Evolutionary conservation across 2,113 vertebrate genomes (phyloP).

Genomic region (Nanorana parkeri): DNA sequence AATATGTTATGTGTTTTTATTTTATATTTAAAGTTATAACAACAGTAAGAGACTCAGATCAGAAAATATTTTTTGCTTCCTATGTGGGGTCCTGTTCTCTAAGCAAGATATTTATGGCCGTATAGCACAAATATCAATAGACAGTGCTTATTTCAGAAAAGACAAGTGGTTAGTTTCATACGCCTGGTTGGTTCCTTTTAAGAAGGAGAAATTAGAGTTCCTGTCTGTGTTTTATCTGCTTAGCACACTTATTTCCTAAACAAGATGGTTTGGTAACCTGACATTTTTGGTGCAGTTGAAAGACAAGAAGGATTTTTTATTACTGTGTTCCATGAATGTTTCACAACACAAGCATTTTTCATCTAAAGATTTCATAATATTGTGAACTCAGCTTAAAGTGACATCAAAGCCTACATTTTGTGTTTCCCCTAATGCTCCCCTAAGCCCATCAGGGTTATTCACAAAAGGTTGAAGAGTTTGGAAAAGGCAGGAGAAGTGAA

Average conservation of each 20-base stretch:
- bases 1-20: no score
- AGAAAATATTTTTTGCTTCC: background rate
- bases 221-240: slow-evolving; percentile 19
- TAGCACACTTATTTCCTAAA: slow-evolving; percentile 42
- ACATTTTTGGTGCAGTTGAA: slow-evolving; percentile 44
- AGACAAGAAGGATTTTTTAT: slow-evolving; percentile 25
- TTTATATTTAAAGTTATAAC: no score
- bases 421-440: no score
- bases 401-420: no score
- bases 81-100: background rate
- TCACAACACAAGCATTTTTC: slow-evolving; percentile 41
- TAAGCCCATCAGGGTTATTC: no score
- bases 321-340: slow-evolving; percentile 44
- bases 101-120: slow-evolving; percentile 7
- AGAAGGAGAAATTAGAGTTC: slow-evolving; percentile 39
- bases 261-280: slow-evolving; percentile 45
- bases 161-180: slow-evolving; percentile 28
- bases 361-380: slow-evolving; percentile 35
- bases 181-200: slow-evolving; percentile 20
- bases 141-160: slow-evolving; percentile 12
- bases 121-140: slow-evolving; percentile 29
- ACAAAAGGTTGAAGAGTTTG: no score
- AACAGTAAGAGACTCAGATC: no score
- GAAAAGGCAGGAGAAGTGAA: no score
- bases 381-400: slow-evolving; percentile 24